Evolutionary conservation across 2,797 vertebrate genomes (phyloP).

Genomic region (Pseudomugil gertrudae): DNA sequence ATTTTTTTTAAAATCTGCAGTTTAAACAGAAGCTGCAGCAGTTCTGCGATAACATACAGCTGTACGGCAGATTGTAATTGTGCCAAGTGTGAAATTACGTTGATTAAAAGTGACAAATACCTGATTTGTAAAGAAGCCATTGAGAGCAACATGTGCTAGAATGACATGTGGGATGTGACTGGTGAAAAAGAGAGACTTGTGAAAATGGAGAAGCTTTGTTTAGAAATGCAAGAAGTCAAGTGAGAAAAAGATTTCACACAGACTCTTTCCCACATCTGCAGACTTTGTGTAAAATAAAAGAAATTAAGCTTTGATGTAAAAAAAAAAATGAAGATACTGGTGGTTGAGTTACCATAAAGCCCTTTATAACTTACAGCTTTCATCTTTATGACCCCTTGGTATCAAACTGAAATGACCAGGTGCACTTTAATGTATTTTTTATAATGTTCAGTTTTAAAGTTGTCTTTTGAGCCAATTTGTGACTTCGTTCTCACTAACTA

Average conservation of each 20-base stretch:
- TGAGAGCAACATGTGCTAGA: constrained; percentile 67
- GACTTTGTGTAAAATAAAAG: background rate
- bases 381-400: no score
- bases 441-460: no score
- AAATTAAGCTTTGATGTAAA: constrained; percentile 6
- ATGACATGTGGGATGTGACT: constrained; percentile 60
- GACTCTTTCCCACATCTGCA: constrained; percentile 40
- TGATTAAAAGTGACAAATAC: constrained; percentile 82
- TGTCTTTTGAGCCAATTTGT: no score
- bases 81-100: constrained; percentile 76
- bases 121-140: constrained; percentile 68
- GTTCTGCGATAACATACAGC: constrained; percentile 67
- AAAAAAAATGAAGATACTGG: background rate
- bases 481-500: no score
- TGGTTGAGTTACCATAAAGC: background rate
- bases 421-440: no score
- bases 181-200: constrained; percentile 54
- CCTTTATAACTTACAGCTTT: no score
- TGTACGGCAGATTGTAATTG: constrained; percentile 68
- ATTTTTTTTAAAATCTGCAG: constrained; percentile 60
- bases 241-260: constrained; percentile 11
- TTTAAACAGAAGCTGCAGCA: constrained; percentile 54
- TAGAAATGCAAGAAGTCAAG: constrained; percentile 39
- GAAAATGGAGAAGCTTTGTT: constrained; percentile 58
- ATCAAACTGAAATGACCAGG: no score